Conservation (phyloP, 2,888 invertebrate species). For the Siphlonurus alternatus region DNA sequence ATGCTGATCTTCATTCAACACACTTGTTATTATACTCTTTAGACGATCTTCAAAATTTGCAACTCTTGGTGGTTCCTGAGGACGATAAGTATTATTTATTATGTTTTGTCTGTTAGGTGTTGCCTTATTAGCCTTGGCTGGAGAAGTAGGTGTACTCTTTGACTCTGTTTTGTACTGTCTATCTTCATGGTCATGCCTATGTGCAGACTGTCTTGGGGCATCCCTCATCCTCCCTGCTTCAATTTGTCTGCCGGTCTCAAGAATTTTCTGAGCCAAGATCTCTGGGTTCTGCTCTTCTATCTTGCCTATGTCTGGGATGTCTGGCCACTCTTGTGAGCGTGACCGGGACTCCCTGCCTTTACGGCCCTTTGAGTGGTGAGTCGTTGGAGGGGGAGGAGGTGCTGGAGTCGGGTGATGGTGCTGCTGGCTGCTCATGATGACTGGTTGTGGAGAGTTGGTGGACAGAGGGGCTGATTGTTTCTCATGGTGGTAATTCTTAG, state of each 20-base stretch:
- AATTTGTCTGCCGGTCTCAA: constrained; percentile 77
- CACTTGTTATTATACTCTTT: constrained; percentile 72
- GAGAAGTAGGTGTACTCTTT: not conserved
- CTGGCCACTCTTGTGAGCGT: constrained; percentile 81
- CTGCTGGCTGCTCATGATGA: constrained; percentile 16
- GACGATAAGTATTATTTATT: constrained; percentile 25
- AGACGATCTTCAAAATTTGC: constrained; percentile 80
- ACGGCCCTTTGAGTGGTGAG: constrained; percentile 22
- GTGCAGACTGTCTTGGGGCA: constrained; percentile 7
- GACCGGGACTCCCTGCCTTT: constrained; percentile 55
- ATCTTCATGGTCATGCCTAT: not conserved
- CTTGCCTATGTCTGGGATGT: constrained; percentile 75
- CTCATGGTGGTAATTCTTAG: constrained; percentile 40
- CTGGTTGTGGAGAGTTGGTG: not conserved
- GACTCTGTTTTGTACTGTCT: not conserved
- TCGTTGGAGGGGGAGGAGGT: constrained; percentile 21
- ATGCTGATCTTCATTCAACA: constrained; percentile 67
- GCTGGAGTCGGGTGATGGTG: constrained; percentile 18
- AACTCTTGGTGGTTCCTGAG: constrained; percentile 65
- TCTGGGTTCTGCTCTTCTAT: constrained; percentile 87
- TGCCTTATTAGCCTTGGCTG: not conserved
- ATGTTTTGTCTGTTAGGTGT: not conserved
- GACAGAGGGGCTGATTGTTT: not conserved
- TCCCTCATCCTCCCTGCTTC: constrained; percentile 53
- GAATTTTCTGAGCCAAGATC: constrained; percentile 71